These are phyloP conservation scores for Jaculus jaculus DNA, from an alignment of 2,113 vertebrate genomes.

Conservation along the genomic window DNA sequence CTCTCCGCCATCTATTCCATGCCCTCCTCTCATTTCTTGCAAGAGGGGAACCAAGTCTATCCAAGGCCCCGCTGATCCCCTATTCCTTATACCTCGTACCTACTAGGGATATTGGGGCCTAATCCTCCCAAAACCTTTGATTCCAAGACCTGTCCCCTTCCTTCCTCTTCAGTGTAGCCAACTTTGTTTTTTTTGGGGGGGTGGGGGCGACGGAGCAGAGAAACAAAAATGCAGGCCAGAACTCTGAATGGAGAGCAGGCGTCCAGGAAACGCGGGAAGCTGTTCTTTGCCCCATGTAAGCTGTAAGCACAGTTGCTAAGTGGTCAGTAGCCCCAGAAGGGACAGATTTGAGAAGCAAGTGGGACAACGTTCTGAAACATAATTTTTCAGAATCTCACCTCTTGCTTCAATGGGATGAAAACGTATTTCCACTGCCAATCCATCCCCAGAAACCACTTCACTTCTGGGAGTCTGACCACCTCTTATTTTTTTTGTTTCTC, in stretches of 20 bases:
- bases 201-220: not conserved
- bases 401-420: not conserved
- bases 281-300: not conserved
- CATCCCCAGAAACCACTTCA: not conserved
- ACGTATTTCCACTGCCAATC: not conserved
- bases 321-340: rapidly evolving
- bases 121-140: not conserved
- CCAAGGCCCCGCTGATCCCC: not conserved
- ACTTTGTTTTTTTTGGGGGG: not conserved
- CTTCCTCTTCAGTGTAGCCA: not conserved
- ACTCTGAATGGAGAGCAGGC: not conserved
- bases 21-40: not conserved
- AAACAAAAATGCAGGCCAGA: not conserved
- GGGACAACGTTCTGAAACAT: not conserved
- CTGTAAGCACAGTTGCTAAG: not conserved
- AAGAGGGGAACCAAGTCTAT: not conserved
- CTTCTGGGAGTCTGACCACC: conserved; percentile 51
- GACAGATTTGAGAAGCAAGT: not conserved
- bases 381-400: not conserved
- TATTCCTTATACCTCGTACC: too few relatives aligned
- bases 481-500: conserved; percentile 66
- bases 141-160: too few relatives aligned
- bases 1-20: not conserved
- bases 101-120: not conserved
- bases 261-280: not conserved